phyloP scores from a whole-genome alignment of 1,140 invertebrate genomes.

The Pinna nobilis region DNA sequence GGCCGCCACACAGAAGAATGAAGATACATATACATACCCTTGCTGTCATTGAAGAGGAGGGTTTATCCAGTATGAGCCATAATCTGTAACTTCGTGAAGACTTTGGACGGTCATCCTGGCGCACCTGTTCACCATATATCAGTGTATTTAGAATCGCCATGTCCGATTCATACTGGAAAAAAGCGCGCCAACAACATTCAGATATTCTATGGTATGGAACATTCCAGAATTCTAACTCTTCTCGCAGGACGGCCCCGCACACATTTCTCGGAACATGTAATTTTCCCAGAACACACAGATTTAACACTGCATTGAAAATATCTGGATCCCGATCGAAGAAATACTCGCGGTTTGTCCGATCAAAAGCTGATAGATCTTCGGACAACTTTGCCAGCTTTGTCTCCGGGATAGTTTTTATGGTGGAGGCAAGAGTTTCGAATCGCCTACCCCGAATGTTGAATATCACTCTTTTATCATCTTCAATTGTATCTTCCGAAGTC shows the following conservation, averaged over 20 bases:
- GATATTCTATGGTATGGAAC: conserved; percentile 98
- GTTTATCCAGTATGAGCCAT: conserved; percentile 79
- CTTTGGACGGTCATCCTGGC: conserved; percentile 74
- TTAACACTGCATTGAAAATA: conserved; percentile 97
- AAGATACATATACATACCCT: conserved; percentile 27
- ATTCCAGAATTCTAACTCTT: conserved; percentile 98
- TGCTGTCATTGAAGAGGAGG: conserved; percentile 34
- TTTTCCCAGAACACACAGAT: conserved; percentile 98
- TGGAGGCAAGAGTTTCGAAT: conserved; percentile 27
- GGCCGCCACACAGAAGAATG: no score
- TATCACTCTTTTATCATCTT: background rate
- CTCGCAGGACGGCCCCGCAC: conserved; percentile 97
- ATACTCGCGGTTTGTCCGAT: conserved; percentile 96
- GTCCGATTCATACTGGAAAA: conserved; percentile 94
- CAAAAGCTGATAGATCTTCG: conserved; percentile 86
- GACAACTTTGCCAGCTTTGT: conserved; percentile 16
- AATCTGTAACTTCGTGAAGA: conserved; percentile 97
- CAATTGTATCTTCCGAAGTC: background rate
- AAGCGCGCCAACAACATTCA: conserved; percentile 98
- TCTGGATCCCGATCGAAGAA: conserved; percentile 99
- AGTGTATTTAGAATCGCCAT: conserved; percentile 41
- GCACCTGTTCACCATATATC: conserved; percentile 77
- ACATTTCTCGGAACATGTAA: conserved; percentile 98
- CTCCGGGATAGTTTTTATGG: conserved; percentile 17
- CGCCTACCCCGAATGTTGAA: conserved; percentile 35